A percentile compares a stretch with the other conserved stretches of the same genome.
These are phyloP conservation scores for Nomada flava DNA, from an alignment of 2,888 invertebrate species.

Conservation along the genomic window DNA sequence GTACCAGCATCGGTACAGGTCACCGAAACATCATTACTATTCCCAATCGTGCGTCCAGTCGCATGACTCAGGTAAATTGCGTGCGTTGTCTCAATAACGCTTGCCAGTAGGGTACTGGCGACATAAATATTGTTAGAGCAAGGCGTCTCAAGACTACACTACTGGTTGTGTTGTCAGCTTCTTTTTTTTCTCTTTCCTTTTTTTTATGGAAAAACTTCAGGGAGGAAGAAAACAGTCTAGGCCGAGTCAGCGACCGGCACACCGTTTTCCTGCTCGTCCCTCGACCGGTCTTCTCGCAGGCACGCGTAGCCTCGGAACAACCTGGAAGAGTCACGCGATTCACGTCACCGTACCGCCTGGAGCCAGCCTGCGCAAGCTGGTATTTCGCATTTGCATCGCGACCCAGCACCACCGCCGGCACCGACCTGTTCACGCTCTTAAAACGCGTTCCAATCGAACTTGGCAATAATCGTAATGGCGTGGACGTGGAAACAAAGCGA, in stretches of 20 bases:
- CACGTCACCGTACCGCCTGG: slow-evolving; percentile 79
- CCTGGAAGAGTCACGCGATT: slow-evolving; percentile 78
- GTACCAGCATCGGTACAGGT: not conserved
- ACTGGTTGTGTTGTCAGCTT: too few relatives aligned
- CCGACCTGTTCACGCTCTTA: slow-evolving; percentile 53
- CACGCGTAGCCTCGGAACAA: slow-evolving; percentile 32
- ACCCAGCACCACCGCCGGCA: slow-evolving; percentile 43
- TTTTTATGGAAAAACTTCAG: slow-evolving; percentile 44
- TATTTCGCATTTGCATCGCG: slow-evolving; percentile 64
- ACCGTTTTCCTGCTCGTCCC: slow-evolving; percentile 4
- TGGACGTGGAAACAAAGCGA: not conserved
- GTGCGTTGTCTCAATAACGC: slow-evolving; percentile 68
- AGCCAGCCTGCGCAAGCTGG: slow-evolving; percentile 69
- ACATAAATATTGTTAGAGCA: slow-evolving; percentile 77
- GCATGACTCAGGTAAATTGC: slow-evolving; percentile 58
- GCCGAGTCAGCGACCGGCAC: slow-evolving; percentile 11
- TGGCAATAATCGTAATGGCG: slow-evolving; percentile 34
- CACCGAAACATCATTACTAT: slow-evolving; percentile 1
- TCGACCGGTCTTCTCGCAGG: slow-evolving; percentile 34
- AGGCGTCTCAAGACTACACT: slow-evolving; percentile 46
- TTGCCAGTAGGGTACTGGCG: slow-evolving; percentile 51
- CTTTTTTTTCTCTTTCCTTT: not conserved
- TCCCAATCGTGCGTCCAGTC: not conserved
- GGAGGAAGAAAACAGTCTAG: not conserved
- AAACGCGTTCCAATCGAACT: slow-evolving; percentile 37